Percentiles rank a stretch among this genome's conserved stretches.
Evolutionary conservation across 2,888 invertebrate species (phyloP).

Genomic region (Idaea straminata): DNA sequence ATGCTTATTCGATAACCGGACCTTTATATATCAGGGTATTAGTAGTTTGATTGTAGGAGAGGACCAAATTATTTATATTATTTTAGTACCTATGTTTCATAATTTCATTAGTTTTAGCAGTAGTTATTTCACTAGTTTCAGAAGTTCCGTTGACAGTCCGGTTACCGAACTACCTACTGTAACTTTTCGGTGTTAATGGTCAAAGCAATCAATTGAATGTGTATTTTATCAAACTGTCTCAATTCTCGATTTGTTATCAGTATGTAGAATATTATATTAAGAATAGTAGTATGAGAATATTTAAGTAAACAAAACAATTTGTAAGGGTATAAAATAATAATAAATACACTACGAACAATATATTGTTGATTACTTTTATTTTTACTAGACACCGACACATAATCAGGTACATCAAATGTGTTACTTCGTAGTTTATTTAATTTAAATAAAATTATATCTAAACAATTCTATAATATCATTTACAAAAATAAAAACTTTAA

Average conservation of each 20-base stretch:
- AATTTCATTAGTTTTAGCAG: no score
- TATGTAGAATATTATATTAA: neutral
- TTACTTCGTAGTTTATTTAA: neutral
- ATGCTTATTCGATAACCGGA: no score
- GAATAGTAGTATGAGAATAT: neutral
- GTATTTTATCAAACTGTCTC: neutral
- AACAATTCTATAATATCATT: neutral
- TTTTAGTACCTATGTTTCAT: no score
- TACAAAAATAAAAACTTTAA: neutral
- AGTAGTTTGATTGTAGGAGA: no score
- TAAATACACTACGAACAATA: neutral
- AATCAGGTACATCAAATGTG: slow-evolving; percentile 25
- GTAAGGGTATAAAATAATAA: neutral
- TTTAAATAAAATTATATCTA: neutral
- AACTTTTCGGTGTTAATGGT: no score
- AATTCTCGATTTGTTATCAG: neutral
- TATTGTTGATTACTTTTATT: neutral
- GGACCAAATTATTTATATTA: no score
- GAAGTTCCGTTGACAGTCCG: no score
- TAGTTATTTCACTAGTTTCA: no score
- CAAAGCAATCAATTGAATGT: neutral
- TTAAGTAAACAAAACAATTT: neutral
- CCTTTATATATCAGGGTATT: no score
- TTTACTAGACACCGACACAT: slow-evolving; percentile 2
- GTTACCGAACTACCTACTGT: no score